Evolutionary conservation across 2,888 invertebrate species (phyloP), one percentile per base, ranked within the genome.

Genomic region (Lithophane leautieri): DNA sequence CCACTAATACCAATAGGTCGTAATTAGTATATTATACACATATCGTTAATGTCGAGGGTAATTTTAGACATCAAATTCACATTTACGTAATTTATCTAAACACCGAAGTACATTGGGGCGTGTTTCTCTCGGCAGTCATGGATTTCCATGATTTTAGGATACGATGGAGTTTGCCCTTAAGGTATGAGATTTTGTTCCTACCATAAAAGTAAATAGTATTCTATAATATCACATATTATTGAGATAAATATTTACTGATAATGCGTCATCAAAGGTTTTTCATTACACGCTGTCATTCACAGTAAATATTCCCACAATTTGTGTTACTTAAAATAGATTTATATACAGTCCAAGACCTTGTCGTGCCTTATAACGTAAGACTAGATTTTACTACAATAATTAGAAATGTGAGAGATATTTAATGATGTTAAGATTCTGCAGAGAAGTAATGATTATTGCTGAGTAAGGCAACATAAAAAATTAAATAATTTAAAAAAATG

Each of bases 321-420:
- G 91, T 93, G 93, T 90, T 89, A 86, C 93, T 92, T 94, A 94
- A 88, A 93, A 91, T 92, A 92, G 90, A 92, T 90, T 79, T 96
- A 96, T 95, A 88, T 95, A 96, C 95, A 96, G 92, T 94, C 91
- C 92, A 93, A 95, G 94, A 94, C 93, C 91, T 91, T 92, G 92
- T 92, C 91, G 92, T 93, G 94, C 94, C 95, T 95, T 96, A 96
- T 68, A 88, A 95, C 92, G 92, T 96, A 96, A 95, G 96, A 96
- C 96, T 96, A 96, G 96, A 96, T 93, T 96, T 96, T 95, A 95
- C 96, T 95, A 95, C 93, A 91, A 92, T 94, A 90, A 92, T 93
- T 91, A 93, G 88, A 94, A 91, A 93, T 90, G 92, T 93, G 93
- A 94, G 90, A 92, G 88, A 91, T 89, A 92, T 90, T 90, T 89